Conservation (phyloP, 2,113 vertebrate species). For the Ctenodactylus gundi region DNA sequence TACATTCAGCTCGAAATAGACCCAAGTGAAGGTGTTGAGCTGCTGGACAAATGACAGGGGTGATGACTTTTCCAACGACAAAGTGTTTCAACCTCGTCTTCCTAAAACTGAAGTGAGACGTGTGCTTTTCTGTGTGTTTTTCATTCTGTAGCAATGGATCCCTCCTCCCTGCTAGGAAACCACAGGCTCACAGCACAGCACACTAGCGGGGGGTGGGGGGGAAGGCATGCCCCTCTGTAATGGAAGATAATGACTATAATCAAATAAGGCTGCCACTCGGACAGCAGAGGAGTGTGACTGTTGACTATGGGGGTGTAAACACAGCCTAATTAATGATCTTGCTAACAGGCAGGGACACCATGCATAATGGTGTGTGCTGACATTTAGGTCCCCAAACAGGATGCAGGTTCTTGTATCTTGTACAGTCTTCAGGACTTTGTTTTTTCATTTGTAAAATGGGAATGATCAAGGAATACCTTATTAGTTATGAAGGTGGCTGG, state of each 20-base stretch:
- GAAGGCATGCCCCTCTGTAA: background rate
- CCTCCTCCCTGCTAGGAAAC: background rate
- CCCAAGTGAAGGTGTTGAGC: background rate
- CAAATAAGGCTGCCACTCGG: background rate
- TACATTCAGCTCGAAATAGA: background rate
- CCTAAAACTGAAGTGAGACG: background rate
- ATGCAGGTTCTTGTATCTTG: background rate
- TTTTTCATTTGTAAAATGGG: background rate
- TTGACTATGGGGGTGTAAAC: background rate
- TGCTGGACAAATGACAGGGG: background rate
- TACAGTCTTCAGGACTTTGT: background rate
- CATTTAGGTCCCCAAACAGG: accelerated
- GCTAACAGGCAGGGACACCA: background rate
- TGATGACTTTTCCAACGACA: background rate
- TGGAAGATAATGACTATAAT: background rate
- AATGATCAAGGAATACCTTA: background rate
- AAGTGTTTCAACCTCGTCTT: background rate
- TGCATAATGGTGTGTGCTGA: too few species aligned
- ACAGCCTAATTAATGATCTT: background rate
- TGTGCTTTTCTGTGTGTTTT: background rate
- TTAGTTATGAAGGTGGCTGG: background rate
- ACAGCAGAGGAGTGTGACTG: background rate
- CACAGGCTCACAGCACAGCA: background rate
- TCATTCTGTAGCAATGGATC: background rate
- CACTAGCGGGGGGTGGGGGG: accelerated